phyloP scores from a whole-genome alignment of 2,797 vertebrate species.

The Poecilia gillii region DNA sequence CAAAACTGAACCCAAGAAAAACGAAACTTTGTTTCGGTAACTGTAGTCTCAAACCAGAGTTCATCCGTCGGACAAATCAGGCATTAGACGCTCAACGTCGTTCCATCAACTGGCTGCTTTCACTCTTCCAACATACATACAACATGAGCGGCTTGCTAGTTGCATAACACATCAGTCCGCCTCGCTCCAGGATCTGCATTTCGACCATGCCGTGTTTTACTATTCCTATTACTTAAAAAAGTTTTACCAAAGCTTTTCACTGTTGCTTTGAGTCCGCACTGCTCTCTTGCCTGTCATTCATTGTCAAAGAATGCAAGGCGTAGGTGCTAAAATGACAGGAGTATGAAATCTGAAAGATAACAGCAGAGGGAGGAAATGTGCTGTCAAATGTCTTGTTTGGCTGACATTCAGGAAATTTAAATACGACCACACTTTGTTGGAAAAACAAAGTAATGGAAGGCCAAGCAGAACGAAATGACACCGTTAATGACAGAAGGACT shows the following conservation, averaged over 20 bases:
- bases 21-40: conserved; percentile 1
- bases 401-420: conserved; percentile 25
- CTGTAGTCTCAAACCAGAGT: conserved; percentile 26
- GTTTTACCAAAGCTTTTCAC: not conserved
- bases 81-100: conserved; percentile 56
- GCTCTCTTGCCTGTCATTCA: conserved; percentile 11
- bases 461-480: conserved; percentile 12
- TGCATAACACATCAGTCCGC: conserved; percentile 43
- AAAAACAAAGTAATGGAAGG: not conserved
- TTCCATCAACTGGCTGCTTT: conserved; percentile 60
- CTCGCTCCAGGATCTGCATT: conserved; percentile 39
- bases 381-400: conserved; percentile 41
- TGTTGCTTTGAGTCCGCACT: conserved; percentile 1
- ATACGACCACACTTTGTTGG: conserved; percentile 10
- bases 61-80: conserved; percentile 54
- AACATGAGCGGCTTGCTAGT: conserved; percentile 45
- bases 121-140: conserved; percentile 45
- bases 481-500: conserved; percentile 11
- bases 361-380: conserved; percentile 31
- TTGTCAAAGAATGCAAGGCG: conserved; percentile 23
- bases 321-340: conserved; percentile 26
- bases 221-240: conserved; percentile 12
- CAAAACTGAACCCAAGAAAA: not conserved
- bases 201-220: conserved; percentile 26
- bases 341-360: conserved; percentile 9